Base-by-base conservation (phyloP, 2,113 vertebrate genomes). In the Oreochromis spilurus region DNA sequence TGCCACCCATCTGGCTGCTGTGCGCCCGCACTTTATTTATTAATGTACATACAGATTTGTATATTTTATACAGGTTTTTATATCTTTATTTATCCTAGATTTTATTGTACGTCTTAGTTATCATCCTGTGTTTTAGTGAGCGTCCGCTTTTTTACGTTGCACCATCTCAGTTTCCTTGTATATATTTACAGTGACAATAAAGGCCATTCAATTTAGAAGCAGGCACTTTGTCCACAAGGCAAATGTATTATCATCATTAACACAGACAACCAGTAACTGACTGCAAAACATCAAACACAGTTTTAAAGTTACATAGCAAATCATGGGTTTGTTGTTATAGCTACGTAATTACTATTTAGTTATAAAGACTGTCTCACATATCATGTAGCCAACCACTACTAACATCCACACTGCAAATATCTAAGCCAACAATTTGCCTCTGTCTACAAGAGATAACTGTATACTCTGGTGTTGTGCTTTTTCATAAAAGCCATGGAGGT, bases 191-290 rank as follows among this genome's bases (percentile, higher is more conserved):
- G 29, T 45, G 67, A 72, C 40, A 72, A 48, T 48, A 29, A 75
- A 75, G 67, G 67, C 67, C 21, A 75, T 75, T 75, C 40, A 75
- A 50, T 85, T 87, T 52, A 89, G 40, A 92, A 78, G 80, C 92
- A 95, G 93, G 94, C 95, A 95, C 94, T 96, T 95, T 82, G 58
- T 92, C 83, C 85, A 92, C 89, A 93, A 92, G 92, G 94, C 92
- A 93, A 86, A 7, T 50, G 60, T 62, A 54, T 60, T 34, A 86
- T 31, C 38, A 62, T 84, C 40, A 60, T 38, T 17, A 62, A 91
- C 52, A 89, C 40, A 57, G 36, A 91, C 43, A 13, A 67, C 84
- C 54, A 77, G 81, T 38, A 91, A 84, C 26, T 45, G 36, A 60
- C 57, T 67, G 57, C 79, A 83, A 58, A 48, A 26, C 78, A 54